Evolutionary conservation across 2,888 invertebrate species (phyloP), one percentile per base, ranked within the genome.

Genomic region (Phalera bucephala): DNA sequence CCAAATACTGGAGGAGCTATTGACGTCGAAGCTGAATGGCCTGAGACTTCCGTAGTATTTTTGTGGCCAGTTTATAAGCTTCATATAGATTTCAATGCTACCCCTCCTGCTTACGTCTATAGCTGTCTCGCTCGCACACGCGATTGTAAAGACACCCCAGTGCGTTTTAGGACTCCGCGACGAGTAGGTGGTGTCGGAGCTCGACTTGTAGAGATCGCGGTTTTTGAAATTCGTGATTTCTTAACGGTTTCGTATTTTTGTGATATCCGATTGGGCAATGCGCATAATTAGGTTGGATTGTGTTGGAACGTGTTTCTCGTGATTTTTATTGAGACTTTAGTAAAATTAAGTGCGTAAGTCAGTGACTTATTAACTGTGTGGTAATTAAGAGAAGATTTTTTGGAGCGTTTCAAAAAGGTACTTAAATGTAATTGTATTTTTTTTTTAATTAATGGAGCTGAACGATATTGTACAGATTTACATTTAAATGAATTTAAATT

Each of bases 1-100:
- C 45, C 40, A 53, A 56, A 59, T 33, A 25, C 17, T 14, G 33
- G 46, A 52, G 48, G 47, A 40, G 45, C 60, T 56, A 64, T 66
- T 51, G 62, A 64, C 45, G 56, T 49, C 56, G 46, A 52, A 31
- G 29, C 53, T 49, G 54, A 57, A 64, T 59, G 52, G 52, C 52
- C 40, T 43, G 48, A 56, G 58, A 56, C 59, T 64, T 61, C 59
- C 59, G 53, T 64, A 63, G 61, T 57, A 61, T 66, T 64, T 64
- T 61, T 39, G 61, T 59, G 65, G 60, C 51, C 60, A 68, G 69
- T 72, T 63, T 62, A 69, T 66, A 68, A 70, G 61, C 72, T 67
- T 48, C 56, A 60, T 74, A 78, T 78, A 75, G 75, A 79, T 78
- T 78, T 71, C 77, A 71, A 37, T 52, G 40, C 43, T 48, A 58